Percentiles rank a stretch among this genome's conserved stretches.
Conservation (phyloP, 2,797 vertebrate species). For the Cryptoprocta ferox region DNA sequence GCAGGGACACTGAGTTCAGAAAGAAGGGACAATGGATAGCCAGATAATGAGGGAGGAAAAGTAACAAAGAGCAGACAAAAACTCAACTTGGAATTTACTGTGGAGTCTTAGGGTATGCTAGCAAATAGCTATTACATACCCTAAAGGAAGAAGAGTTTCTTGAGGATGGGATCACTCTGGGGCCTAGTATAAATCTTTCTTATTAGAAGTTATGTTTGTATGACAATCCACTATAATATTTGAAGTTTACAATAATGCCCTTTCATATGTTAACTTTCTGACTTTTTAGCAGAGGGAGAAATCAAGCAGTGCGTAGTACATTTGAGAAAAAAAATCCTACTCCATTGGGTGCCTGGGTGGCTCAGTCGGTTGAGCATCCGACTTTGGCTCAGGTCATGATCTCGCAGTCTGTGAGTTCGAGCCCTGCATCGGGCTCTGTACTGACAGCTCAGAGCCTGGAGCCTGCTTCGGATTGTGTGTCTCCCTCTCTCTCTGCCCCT, state of each 20-base stretch:
- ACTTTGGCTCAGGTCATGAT: too few relatives aligned
- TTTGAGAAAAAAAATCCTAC: neutral
- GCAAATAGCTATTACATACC: neutral
- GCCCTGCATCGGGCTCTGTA: too few relatives aligned
- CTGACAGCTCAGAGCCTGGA: too few relatives aligned
- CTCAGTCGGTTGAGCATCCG: too few relatives aligned
- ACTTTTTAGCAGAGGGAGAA: slow-evolving; percentile 3
- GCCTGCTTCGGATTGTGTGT: too few relatives aligned
- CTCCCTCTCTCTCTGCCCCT: too few relatives aligned
- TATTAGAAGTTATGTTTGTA: neutral
- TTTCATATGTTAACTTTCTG: neutral
- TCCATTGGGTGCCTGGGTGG: neutral
- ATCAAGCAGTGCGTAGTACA: neutral
- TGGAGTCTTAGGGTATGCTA: neutral
- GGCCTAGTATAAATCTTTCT: neutral
- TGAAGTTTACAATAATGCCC: neutral
- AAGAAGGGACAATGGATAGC: slow-evolving; percentile 38
- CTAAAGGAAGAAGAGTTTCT: neutral
- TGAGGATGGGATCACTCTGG: neutral
- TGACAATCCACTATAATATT: neutral
- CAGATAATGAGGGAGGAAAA: slow-evolving; percentile 4
- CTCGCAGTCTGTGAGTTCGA: too few relatives aligned
- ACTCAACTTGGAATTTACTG: neutral
- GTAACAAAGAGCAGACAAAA: neutral
- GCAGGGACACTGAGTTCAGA: slow-evolving; percentile 36